Evolutionary conservation across 1,140 invertebrate genomes (phyloP), one percentile per base, ranked within the genome.

Genomic region (Tyrophagus putrescentiae): DNA sequence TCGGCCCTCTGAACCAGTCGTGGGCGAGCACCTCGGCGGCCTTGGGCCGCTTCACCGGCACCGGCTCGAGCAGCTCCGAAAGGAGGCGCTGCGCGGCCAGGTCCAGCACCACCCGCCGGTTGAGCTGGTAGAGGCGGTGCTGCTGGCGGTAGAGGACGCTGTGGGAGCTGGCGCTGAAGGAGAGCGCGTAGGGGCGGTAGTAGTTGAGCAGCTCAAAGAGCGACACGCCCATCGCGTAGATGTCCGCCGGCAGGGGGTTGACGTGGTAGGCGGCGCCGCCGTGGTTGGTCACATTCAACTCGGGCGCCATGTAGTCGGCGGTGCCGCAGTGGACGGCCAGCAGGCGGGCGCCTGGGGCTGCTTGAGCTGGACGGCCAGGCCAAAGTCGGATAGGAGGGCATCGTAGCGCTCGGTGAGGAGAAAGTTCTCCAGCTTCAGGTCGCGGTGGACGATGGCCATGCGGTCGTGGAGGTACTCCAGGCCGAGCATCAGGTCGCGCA

Each of bases 1-100:
- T 25, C n/a, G 25, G 27, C 25, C 21, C 32, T 60, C 33, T 53
- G 21, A 44, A 53, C 66, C 66, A 67, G 13, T 41, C n/a, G 31
- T 65, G 62, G 5, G 52, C 33, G 3, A 65, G 32, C 3, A 65
- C 57, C 42, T 61, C 27, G 5, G 84, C 81, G 56, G 89, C 71
- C 3, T 81, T 84, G 42, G 83, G 72, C 44, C 86, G 77, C 28
- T 80, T 70, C 5, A 79, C 82, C 28, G 86, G 29, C 65, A 87
- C 83, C 0, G 86, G 85, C 69, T 90, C 85, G 6, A 89, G 70
- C 62, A 89, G 81, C 56, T 82, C 79, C 3, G 77, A 75, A 6
- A 88, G 80, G 13, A 87, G 78, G 16, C 77, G 79, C 72, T 85
- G 84, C 0, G 82, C 82, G 6, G 77, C 68, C 0, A 39, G 6